These are phyloP conservation scores for Psix sp. DNA, from an alignment of 1,140 invertebrate genomes.

Conservation along the genomic window DNA sequence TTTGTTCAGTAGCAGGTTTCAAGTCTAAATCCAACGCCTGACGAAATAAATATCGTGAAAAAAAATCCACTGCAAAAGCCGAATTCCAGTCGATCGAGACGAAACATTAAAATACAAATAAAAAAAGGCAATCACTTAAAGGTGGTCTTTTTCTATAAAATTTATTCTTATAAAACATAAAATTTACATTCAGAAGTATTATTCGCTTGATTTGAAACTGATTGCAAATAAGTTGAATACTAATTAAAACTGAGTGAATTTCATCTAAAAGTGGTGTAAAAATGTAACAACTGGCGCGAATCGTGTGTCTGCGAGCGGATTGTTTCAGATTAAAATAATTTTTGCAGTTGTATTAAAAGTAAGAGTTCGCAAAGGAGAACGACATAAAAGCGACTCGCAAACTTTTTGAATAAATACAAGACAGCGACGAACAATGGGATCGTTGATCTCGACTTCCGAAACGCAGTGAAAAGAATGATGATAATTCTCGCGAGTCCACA, in stretches of 20 bases:
- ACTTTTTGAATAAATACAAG: too few relatives aligned
- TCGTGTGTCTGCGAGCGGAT: too few relatives aligned
- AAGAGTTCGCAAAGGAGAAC: too few relatives aligned
- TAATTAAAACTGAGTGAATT: not conserved
- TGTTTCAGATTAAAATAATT: too few relatives aligned
- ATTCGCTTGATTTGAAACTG: slow-evolving; percentile 50
- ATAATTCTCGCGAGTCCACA: too few relatives aligned
- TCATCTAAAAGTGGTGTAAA: not conserved
- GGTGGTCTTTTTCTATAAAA: slow-evolving; percentile 33
- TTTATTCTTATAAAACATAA: slow-evolving; percentile 53
- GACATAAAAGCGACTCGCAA: too few relatives aligned
- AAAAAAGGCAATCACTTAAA: slow-evolving; percentile 9
- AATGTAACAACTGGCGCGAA: not conserved
- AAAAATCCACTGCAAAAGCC: slow-evolving; percentile 33
- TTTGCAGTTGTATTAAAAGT: too few relatives aligned
- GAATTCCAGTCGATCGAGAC: slow-evolving; percentile 12
- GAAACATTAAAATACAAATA: slow-evolving; percentile 3
- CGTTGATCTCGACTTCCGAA: too few relatives aligned
- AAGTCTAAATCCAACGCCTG: too few relatives aligned
- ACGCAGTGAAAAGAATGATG: too few relatives aligned
- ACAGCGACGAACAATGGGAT: too few relatives aligned
- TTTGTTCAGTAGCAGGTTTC: too few relatives aligned
- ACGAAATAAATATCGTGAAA: slow-evolving; percentile 11
- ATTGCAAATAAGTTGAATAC: slow-evolving; percentile 30
- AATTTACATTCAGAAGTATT: slow-evolving; percentile 37